A percentile compares a stretch with the other conserved stretches of the same genome.
These are phyloP conservation scores for Brachyhypopomus occidentalis DNA, from an alignment of 2,113 vertebrate genomes.

Conservation along the genomic window DNA sequence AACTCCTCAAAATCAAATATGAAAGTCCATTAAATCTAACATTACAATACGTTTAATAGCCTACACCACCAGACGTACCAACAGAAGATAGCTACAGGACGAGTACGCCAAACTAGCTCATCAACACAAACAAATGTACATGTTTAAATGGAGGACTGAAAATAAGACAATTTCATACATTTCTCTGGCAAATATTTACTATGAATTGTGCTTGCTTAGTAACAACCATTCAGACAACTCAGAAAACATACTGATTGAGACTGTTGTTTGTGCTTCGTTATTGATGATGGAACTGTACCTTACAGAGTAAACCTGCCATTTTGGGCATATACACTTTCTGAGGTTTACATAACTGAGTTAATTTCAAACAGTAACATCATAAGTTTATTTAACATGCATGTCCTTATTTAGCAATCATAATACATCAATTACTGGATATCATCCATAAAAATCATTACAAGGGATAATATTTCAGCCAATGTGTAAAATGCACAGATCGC, in stretches of 20 bases:
- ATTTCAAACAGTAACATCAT: conserved; percentile 16
- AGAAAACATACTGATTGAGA: conserved; percentile 9
- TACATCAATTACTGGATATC: conserved; percentile 31
- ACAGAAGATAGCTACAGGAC: not conserved
- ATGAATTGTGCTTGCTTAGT: not conserved
- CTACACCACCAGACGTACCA: not conserved
- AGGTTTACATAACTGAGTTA: conserved; percentile 12
- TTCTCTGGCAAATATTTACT: conserved; percentile 8
- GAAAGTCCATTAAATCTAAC: not conserved
- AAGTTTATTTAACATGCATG: conserved; percentile 31
- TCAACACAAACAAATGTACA: not conserved
- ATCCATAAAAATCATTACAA: conserved; percentile 26
- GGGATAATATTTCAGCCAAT: not conserved
- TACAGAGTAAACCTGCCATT: not conserved
- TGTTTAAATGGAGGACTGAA: not conserved
- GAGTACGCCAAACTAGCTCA: not conserved
- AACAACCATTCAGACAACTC: not conserved
- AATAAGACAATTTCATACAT: not conserved
- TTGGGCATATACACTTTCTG: not conserved
- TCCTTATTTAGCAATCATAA: conserved; percentile 31
- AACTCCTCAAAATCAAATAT: not conserved
- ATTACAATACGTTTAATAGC: not conserved
- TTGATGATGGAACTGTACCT: not conserved
- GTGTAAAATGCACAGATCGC: conserved; percentile 14
- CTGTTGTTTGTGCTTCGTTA: not conserved